Percentiles rank a stretch among this genome's conserved stretches.
Conservation (phyloP, 2,888 invertebrate genomes). For the Hirtodrosophila alboralis region DNA sequence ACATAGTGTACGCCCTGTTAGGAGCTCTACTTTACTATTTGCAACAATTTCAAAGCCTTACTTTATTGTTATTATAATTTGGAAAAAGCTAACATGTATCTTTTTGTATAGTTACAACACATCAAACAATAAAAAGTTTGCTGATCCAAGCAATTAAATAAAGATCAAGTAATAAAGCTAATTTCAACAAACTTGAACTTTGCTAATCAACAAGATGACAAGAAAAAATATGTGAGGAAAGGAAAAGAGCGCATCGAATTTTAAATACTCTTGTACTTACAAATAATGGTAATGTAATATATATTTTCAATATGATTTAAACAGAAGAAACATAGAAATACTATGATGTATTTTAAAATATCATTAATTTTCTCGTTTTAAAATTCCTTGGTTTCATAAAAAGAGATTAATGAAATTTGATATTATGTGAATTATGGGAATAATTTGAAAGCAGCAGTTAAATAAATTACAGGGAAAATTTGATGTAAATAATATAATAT, state of each 20-base stretch:
- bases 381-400: too few relatives aligned
- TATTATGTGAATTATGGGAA: too few relatives aligned
- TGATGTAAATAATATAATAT: too few relatives aligned
- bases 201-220: background rate
- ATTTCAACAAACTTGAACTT: constrained; percentile 28
- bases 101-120: background rate
- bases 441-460: too few relatives aligned
- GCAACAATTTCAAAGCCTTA: background rate
- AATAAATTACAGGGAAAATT: too few relatives aligned
- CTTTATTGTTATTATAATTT: background rate
- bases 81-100: background rate
- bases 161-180: constrained; percentile 20
- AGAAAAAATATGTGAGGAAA: background rate
- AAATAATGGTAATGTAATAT: too few relatives aligned
- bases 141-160: constrained; percentile 22
- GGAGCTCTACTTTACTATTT: background rate
- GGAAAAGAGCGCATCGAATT: background rate
- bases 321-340: too few relatives aligned
- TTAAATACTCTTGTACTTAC: constrained; percentile 2
- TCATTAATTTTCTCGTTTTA: too few relatives aligned
- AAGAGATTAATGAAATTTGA: too few relatives aligned
- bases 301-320: too few relatives aligned
- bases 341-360: too few relatives aligned
- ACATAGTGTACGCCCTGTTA: constrained; percentile 1
- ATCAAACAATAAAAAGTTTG: constrained; percentile 1